Conservation (phyloP, 2,113 vertebrate genomes). For the Ammodytes dubius region DNA sequence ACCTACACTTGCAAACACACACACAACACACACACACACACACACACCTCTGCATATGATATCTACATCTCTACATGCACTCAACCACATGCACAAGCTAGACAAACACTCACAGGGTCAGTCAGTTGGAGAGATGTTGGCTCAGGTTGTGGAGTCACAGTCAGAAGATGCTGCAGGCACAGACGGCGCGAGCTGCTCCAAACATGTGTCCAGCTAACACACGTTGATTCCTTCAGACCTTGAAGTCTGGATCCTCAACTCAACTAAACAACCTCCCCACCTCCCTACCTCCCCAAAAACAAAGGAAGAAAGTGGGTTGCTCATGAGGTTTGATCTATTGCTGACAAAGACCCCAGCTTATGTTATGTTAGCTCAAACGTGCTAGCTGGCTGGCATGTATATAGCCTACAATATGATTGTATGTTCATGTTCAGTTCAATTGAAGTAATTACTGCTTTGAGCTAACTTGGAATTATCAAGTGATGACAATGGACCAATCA, state of each 20-base stretch:
- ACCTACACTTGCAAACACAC: background rate
- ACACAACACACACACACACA: constrained; percentile 3
- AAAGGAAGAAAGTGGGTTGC: background rate
- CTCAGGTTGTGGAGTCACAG: background rate
- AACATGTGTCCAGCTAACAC: background rate
- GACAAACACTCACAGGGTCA: background rate
- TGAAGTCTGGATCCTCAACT: background rate
- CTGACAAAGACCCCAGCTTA: background rate
- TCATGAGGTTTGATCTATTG: background rate
- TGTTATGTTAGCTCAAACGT: too few species aligned
- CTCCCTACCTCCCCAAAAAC: background rate
- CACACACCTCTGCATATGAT: background rate
- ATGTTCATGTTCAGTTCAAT: too few species aligned
- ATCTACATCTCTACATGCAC: constrained; percentile 18
- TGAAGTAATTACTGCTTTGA: background rate
- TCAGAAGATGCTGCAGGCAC: background rate
- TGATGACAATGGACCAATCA: too few species aligned
- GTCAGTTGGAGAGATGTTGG: background rate
- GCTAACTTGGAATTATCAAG: background rate
- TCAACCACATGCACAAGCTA: background rate
- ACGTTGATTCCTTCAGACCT: background rate
- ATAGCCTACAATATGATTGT: too few species aligned
- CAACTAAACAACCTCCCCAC: background rate
- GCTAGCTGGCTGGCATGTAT: background rate
- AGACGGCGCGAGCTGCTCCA: background rate